Evolutionary conservation across 2,888 invertebrate genomes (phyloP).

Genomic region (Caenorhabditis sp.): DNA sequence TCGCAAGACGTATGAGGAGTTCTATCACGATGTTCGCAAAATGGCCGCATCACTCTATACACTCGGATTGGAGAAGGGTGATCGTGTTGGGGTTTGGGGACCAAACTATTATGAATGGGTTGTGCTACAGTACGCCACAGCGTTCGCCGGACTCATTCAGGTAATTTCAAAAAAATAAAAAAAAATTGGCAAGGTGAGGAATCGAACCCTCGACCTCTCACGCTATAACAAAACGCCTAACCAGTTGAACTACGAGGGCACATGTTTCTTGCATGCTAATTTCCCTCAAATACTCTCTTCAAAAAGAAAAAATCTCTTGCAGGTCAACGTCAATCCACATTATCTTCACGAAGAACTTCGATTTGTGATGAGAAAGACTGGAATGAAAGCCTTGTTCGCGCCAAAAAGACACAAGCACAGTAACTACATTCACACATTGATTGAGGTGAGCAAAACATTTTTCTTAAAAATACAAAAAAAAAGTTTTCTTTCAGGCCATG

Average conservation of each 20-base stretch:
- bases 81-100: slow-evolving; percentile 83
- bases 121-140: slow-evolving; percentile 78
- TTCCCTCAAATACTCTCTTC: too few species aligned
- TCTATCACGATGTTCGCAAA: slow-evolving; percentile 60
- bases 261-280: too few species aligned
- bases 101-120: slow-evolving; percentile 83
- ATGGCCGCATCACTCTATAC: slow-evolving; percentile 40
- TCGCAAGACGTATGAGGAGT: slow-evolving; percentile 63
- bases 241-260: too few species aligned
- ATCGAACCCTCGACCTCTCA: too few species aligned
- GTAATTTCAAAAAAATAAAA: too few species aligned
- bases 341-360: slow-evolving; percentile 79
- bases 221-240: too few species aligned
- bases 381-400: slow-evolving; percentile 77
- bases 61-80: slow-evolving; percentile 79
- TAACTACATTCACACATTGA: slow-evolving; percentile 73
- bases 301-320: too few species aligned
- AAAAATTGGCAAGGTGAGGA: too few species aligned
- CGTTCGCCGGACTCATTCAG: slow-evolving; percentile 80
- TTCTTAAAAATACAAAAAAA: neutral
- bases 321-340: slow-evolving; percentile 81
- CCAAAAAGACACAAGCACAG: slow-evolving; percentile 77
- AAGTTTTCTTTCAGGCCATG: slow-evolving; percentile 40
- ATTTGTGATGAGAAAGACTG: slow-evolving; percentile 79
- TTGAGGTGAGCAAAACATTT: slow-evolving; percentile 22